Base-by-base conservation (phyloP, 2,888 invertebrate species). In the Phytoseiulus persimilis region DNA sequence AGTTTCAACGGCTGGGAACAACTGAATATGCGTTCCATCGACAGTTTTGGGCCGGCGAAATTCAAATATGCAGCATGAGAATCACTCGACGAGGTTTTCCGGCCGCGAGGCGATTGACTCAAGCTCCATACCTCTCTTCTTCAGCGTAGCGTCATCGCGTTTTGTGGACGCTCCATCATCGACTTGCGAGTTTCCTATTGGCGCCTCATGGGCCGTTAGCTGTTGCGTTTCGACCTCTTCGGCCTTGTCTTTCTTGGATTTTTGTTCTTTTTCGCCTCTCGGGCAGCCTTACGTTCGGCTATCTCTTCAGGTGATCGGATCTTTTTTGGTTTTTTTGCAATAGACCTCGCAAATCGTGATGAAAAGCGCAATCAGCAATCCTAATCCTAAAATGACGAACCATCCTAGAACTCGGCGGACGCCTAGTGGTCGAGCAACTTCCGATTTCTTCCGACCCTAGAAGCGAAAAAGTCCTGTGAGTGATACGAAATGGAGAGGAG, bases 151-250 rank as follows among this genome's bases (percentile, higher is more conserved):
- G 87, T 87, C 87, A 87, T 87, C 87, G 32, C 39, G 39, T 39
- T 33, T 45, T n/a, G 32, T 87, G n/a, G 87, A 33, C 32, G 45
- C 45, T n/a, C 87, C 87, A 87, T 87, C 87, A 45, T 87, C 87
- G 39, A 87, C 31, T 45, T 87, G 87, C 87, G 87, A 87, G 33
- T 87, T 87, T 33, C 87, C 87, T 87, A 87, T 87, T 87, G 87
- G 87, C 32, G 87, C 87, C 45, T 87, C 87, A 32, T 87, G 87
- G n/a, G 87, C 87, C 39, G 87, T 87, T 23, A 87, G 32, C 32
- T 87, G 87, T 45, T 87, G 87, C 39, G 87, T 87, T 87, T 87
- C 87, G 87, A 87, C 87, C 87, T 87, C 87, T 32, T 87, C 87
- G 14, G 87, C 87, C 87, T 87, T 87, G 33, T 87, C 87, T 32